phyloP scores from a whole-genome alignment of 2,113 vertebrate genomes.

The Podarcis raffonei region DNA sequence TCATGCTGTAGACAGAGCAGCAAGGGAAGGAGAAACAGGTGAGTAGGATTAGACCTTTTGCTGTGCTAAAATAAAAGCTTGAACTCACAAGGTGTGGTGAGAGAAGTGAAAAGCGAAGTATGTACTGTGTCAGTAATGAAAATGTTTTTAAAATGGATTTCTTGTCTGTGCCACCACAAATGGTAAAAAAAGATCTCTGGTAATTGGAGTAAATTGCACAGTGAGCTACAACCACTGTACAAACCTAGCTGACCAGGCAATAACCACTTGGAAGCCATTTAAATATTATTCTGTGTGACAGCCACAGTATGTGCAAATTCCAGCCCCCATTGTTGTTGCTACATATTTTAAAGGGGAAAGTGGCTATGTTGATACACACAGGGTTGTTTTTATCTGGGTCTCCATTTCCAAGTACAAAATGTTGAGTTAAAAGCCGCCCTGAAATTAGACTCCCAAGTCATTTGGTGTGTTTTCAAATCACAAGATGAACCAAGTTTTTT shows the following conservation, averaged over 20 bases:
- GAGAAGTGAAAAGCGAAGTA: not conserved
- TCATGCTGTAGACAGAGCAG: not conserved
- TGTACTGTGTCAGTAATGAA: not conserved
- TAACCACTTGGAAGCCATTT: not conserved
- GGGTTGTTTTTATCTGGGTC: not conserved
- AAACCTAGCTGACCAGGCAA: not conserved
- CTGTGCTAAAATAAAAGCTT: not conserved
- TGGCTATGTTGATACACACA: not conserved
- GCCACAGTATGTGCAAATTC: not conserved
- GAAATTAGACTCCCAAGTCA: not conserved
- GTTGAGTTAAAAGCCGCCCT: not conserved
- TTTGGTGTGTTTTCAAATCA: not conserved
- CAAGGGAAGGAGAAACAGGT: slow-evolving; percentile 8
- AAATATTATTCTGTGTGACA: not conserved
- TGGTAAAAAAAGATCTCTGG: not conserved
- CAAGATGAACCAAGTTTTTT: not conserved
- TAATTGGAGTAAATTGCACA: not conserved
- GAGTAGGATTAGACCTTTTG: not conserved
- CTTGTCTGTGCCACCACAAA: not conserved
- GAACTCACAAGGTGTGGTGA: not conserved
- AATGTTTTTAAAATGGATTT: not conserved
- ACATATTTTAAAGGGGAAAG: not conserved
- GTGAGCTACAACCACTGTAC: not conserved
- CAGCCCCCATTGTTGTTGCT: not conserved
- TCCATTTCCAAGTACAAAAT: not conserved